Evolutionary conservation across 2,113 vertebrate genomes (phyloP).

Genomic region (Cochlearius cochlearius): DNA sequence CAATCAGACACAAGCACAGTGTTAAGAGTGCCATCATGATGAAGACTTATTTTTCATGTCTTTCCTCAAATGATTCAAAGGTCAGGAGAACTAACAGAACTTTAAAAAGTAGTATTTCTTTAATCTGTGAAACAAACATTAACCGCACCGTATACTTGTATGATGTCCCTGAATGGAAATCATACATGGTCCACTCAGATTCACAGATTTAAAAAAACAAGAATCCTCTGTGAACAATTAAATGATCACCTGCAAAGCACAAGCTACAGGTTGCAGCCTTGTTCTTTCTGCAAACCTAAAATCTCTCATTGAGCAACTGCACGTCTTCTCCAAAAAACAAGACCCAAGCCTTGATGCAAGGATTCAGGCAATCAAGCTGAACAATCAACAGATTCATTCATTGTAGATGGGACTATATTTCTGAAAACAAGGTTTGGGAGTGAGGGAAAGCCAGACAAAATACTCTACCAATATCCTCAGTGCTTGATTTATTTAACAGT

Average conservation of each 20-base stretch:
- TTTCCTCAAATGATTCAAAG: neutral
- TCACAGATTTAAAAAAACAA: neutral
- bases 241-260: neutral
- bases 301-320: neutral
- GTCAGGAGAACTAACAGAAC: neutral
- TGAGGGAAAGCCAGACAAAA: neutral
- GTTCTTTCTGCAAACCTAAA: neutral
- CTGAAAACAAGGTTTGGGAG: neutral
- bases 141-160: neutral
- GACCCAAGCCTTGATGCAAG: neutral
- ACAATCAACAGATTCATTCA: neutral
- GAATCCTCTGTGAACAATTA: neutral
- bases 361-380: neutral
- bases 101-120: neutral
- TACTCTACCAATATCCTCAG: neutral
- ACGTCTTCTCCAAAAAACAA: neutral
- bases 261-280: neutral
- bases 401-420: neutral
- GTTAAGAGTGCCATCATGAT: neutral
- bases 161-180: neutral
- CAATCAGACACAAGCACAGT: neutral
- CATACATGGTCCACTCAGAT: neutral
- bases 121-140: neutral
- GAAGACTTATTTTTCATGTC: neutral
- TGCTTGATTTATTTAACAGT: neutral